phyloP scores from a whole-genome alignment of 2,797 vertebrate genomes.

The Amphiprion clarkii region DNA sequence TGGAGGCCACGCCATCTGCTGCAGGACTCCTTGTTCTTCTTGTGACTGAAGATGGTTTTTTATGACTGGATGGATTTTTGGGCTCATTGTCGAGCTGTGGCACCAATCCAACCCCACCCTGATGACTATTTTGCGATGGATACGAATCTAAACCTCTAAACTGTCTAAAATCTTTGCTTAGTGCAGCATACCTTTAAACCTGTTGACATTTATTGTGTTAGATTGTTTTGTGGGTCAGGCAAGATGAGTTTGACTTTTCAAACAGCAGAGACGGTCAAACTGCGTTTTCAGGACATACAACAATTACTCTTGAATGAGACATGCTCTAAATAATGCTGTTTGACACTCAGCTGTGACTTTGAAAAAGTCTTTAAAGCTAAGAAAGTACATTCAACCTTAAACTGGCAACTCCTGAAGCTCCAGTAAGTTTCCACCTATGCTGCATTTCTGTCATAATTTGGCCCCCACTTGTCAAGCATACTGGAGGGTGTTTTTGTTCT shows the following conservation, averaged over 20 bases:
- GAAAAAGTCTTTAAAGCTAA: slow-evolving; percentile 20
- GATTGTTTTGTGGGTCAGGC: neutral
- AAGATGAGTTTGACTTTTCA: slow-evolving; percentile 13
- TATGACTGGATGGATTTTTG: no score
- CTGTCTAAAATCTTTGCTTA: neutral
- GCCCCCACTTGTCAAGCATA: slow-evolving; percentile 44
- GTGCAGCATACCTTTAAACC: neutral
- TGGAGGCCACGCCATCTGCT: no score
- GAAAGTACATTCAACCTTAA: slow-evolving; percentile 51
- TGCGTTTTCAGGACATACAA: slow-evolving; percentile 2
- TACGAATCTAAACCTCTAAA: neutral
- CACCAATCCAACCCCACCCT: no score
- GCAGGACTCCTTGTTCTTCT: no score
- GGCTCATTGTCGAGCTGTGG: no score
- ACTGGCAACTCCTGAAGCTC: slow-evolving; percentile 42
- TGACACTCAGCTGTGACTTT: slow-evolving; percentile 29
- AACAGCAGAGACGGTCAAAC: slow-evolving; percentile 8
- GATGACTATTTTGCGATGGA: neutral
- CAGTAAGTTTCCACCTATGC: slow-evolving; percentile 73
- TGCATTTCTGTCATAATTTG: slow-evolving; percentile 74
- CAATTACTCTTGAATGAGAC: slow-evolving; percentile 28
- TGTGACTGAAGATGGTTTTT: no score
- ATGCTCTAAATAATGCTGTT: slow-evolving; percentile 18
- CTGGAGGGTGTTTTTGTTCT: slow-evolving; percentile 69
- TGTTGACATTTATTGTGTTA: neutral